Evolutionary conservation across 2,113 vertebrate species (phyloP).

Genomic region (Tiliqua scincoides): DNA sequence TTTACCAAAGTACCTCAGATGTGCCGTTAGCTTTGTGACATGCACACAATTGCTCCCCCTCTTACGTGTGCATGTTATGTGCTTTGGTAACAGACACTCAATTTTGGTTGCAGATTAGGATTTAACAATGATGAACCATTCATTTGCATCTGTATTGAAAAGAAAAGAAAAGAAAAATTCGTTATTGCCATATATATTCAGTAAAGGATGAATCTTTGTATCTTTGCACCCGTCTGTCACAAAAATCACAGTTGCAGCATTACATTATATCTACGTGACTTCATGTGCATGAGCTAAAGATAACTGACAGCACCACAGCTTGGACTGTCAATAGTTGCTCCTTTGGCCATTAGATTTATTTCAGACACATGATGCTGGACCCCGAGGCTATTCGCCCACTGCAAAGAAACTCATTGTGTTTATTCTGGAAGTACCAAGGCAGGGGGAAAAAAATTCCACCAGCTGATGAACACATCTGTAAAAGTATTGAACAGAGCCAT

Average conservation of each 20-base stretch:
- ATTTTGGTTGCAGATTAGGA: too few relatives aligned
- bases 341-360: slow-evolving; percentile 7
- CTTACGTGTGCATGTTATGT: too few relatives aligned
- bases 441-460: neutral
- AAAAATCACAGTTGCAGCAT: neutral
- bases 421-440: neutral
- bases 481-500: neutral
- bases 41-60: too few relatives aligned
- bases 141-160: neutral
- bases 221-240: neutral
- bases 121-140: neutral
- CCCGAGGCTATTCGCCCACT: neutral
- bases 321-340: neutral
- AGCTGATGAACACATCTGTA: neutral
- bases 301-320: neutral
- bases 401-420: neutral
- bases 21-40: too few relatives aligned
- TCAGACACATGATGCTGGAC: neutral
- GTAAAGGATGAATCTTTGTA: neutral
- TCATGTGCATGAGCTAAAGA: neutral
- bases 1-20: too few relatives aligned
- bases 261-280: neutral
- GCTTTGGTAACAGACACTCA: neutral
- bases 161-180: neutral
- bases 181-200: neutral